phyloP scores from a whole-genome alignment of 2,888 invertebrate species.

The Cephus runcator region DNA sequence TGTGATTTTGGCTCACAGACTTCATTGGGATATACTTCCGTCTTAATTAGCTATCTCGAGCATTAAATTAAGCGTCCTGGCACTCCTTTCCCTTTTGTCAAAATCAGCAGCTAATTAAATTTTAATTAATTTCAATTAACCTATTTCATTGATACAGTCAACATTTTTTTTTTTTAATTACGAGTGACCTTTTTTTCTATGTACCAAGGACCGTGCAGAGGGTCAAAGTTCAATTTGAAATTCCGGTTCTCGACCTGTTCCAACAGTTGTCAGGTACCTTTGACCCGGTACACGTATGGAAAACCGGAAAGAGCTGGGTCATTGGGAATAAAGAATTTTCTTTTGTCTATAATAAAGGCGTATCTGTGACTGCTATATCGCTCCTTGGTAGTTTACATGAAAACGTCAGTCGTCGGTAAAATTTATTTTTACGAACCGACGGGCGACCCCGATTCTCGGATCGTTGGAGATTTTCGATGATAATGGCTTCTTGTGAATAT shows the following conservation, averaged over 20 bases:
- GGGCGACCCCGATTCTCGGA: not conserved
- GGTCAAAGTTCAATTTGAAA: not conserved
- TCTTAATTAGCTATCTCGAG: not conserved
- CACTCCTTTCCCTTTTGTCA: constrained; percentile 3
- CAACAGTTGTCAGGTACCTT: not conserved
- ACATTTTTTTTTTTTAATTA: not conserved
- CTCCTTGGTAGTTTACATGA: not conserved
- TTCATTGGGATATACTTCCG: constrained; percentile 19
- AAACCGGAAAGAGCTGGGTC: not conserved
- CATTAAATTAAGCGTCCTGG: not conserved
- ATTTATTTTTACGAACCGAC: not conserved
- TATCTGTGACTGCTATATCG: not conserved
- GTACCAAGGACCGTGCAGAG: constrained; percentile 2
- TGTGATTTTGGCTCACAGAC: constrained; percentile 36
- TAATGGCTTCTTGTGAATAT: constrained; percentile 38
- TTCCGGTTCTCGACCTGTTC: not conserved
- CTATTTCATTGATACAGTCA: not conserved
- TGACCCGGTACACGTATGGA: not conserved
- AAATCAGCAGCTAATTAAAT: not conserved
- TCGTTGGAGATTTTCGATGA: constrained; percentile 10
- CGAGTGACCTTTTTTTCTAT: not conserved
- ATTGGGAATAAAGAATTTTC: not conserved
- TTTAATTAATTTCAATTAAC: not conserved
- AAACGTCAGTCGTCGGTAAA: not conserved
- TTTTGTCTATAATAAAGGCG: not conserved